These are phyloP conservation scores for Eulacestoma nigropectus DNA, from an alignment of 2,113 vertebrate species.

Conservation along the genomic window DNA sequence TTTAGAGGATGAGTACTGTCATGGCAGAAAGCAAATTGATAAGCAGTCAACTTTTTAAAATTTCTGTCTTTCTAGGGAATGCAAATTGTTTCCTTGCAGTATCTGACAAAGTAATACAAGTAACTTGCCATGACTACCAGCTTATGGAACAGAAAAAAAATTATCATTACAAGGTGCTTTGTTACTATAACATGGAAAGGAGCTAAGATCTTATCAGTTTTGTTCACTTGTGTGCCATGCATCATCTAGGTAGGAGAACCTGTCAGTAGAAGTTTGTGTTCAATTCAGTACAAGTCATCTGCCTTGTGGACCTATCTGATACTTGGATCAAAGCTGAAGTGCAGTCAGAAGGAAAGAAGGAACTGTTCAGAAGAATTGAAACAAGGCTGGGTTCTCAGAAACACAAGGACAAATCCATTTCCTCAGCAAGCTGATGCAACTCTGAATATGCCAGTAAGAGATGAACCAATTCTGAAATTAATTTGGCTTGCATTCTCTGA, in stretches of 20 bases:
- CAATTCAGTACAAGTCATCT: background rate
- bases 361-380: constrained; percentile 27
- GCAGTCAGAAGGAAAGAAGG: constrained; percentile 35
- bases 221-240: background rate
- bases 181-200: constrained; percentile 13
- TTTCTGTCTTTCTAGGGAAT: background rate
- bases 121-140: constrained; percentile 32
- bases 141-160: constrained; percentile 9
- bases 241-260: background rate
- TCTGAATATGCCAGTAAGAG: background rate
- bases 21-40: background rate
- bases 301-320: background rate
- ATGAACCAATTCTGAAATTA: constrained; percentile 15
- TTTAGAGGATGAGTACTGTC: background rate
- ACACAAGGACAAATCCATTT: background rate
- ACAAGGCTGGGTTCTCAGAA: constrained; percentile 37
- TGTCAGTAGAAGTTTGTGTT: background rate
- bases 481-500: background rate
- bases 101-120: background rate
- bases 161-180: background rate
- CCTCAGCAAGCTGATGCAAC: background rate
- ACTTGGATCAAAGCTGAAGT: constrained; percentile 3
- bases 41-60: background rate
- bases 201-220: background rate
- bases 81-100: constrained; percentile 5